phyloP scores from a whole-genome alignment of 2,113 vertebrate species.

The Ondatra zibethicus region DNA sequence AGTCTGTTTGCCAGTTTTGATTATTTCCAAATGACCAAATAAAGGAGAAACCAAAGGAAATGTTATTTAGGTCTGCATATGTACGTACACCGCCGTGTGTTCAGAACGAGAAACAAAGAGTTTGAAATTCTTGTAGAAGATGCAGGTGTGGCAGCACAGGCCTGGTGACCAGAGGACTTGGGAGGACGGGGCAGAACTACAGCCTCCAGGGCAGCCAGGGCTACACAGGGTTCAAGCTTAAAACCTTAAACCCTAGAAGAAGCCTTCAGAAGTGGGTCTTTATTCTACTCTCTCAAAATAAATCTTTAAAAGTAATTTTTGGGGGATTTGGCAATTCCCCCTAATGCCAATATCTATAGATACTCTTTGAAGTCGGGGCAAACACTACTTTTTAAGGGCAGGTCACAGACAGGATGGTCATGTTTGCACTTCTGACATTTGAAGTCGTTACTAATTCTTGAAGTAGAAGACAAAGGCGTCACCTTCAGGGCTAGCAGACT shows the following conservation, averaged over 20 bases:
- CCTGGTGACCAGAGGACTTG: neutral
- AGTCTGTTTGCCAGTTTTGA: neutral
- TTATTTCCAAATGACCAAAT: slow-evolving; percentile 9
- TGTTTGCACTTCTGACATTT: neutral
- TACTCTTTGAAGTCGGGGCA: neutral
- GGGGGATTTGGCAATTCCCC: neutral
- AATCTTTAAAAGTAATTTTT: neutral
- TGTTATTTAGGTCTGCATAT: neutral
- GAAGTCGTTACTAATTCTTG: neutral
- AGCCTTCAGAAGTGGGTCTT: neutral
- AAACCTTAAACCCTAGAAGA: neutral
- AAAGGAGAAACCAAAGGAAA: slow-evolving; percentile 24
- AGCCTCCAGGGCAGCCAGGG: neutral
- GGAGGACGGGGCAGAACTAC: neutral
- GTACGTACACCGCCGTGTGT: neutral
- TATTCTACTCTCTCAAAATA: neutral
- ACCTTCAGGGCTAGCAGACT: neutral
- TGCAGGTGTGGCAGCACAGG: neutral
- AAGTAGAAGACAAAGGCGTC: neutral
- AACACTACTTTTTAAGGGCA: slow-evolving; percentile 22
- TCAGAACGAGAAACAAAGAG: neutral
- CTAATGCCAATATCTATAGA: neutral
- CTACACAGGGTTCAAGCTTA: neutral
- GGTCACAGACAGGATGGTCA: neutral
- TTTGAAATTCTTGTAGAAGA: neutral